A percentile compares a stretch with the other conserved stretches of the same genome.
Conservation (phyloP, 2,888 invertebrate species). For the Aspidiotus destructor region DNA sequence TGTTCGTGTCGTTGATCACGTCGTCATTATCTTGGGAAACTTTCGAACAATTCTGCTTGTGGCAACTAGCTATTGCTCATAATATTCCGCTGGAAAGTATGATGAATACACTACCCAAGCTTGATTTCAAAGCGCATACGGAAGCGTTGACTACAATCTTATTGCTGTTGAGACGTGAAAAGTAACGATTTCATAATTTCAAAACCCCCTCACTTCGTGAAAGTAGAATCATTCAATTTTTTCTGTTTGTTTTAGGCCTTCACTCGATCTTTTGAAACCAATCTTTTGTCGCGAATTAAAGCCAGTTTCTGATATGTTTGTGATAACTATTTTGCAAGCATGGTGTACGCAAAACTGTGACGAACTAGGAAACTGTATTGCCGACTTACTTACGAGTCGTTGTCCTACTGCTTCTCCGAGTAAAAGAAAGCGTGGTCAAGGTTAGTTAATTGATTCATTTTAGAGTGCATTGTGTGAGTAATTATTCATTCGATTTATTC, state of each 20-base stretch:
- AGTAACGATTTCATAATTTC: conserved; percentile 44
- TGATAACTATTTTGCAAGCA: conserved; percentile 80
- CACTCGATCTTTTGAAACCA: conserved; percentile 72
- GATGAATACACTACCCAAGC: conserved; percentile 65
- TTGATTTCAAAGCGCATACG: conserved; percentile 74
- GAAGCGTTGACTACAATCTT: conserved; percentile 87
- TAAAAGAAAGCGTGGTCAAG: conserved; percentile 65
- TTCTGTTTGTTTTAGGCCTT: conserved; percentile 52
- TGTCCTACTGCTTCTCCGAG: conserved; percentile 82
- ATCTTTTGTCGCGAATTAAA: conserved; percentile 66
- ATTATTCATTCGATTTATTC: conserved; percentile 8
- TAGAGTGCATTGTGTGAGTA: neutral
- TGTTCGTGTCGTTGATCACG: conserved; percentile 61
- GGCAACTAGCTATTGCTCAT: conserved; percentile 91
- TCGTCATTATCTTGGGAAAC: conserved; percentile 92
- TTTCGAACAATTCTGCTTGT: conserved; percentile 92
- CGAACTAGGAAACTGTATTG: conserved; percentile 70
- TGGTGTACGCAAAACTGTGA: conserved; percentile 92
- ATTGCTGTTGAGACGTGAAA: conserved; percentile 82
- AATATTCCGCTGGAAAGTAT: conserved; percentile 87
- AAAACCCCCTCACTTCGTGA: neutral
- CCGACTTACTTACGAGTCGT: conserved; percentile 65
- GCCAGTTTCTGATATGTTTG: conserved; percentile 70
- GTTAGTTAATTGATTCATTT: conserved; percentile 12
- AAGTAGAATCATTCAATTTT: neutral